These are phyloP conservation scores for Apamea anceps DNA, from an alignment of 2,888 invertebrate genomes.

Conservation along the genomic window DNA sequence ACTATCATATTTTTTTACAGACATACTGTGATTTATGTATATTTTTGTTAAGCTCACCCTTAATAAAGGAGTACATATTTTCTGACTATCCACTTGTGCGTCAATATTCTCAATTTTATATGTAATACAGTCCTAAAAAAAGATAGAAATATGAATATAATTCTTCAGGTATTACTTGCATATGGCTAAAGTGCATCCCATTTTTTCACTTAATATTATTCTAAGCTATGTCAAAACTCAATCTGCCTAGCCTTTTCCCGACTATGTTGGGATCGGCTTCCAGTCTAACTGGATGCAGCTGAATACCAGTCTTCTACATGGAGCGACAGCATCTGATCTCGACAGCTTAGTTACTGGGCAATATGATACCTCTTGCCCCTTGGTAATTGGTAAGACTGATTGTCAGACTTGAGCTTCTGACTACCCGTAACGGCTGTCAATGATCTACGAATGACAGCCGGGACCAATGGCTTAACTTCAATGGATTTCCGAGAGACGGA, in stretches of 20 bases:
- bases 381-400: background rate
- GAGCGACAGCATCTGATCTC: background rate
- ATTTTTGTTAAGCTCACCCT: background rate
- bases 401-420: background rate
- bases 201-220: background rate
- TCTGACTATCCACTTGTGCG: background rate
- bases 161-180: background rate
- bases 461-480: no score
- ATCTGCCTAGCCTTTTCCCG: background rate
- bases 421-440: background rate
- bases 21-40: no score
- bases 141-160: background rate
- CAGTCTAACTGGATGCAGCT: no score
- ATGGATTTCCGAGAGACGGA: background rate
- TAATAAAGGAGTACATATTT: background rate
- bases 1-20: background rate
- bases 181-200: background rate
- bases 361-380: background rate
- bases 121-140: slow-evolving; percentile 5
- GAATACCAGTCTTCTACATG: background rate
- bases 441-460: background rate
- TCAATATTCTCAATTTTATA: slow-evolving; percentile 5
- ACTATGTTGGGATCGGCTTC: no score
- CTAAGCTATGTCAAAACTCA: background rate
- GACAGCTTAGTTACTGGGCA: background rate